These are phyloP conservation scores for Callipepla californica DNA, from an alignment of 2,113 vertebrate genomes.

Conservation along the genomic window DNA sequence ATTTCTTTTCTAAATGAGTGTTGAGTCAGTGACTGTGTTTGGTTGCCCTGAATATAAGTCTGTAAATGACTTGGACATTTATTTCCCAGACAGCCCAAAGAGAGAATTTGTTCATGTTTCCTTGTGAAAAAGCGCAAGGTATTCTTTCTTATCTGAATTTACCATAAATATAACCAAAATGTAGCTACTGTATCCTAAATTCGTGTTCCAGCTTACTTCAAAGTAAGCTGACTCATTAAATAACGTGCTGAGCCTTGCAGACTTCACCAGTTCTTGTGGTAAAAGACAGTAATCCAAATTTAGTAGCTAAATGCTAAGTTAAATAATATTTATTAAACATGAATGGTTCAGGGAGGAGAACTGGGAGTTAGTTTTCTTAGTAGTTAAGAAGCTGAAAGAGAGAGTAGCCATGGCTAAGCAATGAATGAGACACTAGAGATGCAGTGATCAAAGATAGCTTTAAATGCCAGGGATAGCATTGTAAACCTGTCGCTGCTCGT, in stretches of 20 bases:
- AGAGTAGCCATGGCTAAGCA: background rate
- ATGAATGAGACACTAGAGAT: background rate
- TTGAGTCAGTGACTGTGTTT: background rate
- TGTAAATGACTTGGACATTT: background rate
- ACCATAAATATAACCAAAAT: background rate
- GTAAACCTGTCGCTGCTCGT: background rate
- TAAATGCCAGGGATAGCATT: background rate
- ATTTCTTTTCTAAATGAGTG: background rate
- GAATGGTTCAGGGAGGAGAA: background rate
- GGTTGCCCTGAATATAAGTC: background rate
- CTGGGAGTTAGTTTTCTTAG: background rate
- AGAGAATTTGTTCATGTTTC: background rate
- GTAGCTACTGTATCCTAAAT: background rate
- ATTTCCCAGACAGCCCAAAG: background rate
- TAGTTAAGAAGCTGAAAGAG: slow-evolving; percentile 34
- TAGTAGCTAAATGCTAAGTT: background rate
- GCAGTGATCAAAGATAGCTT: background rate
- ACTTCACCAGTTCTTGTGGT: background rate
- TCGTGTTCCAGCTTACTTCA: background rate
- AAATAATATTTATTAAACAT: background rate
- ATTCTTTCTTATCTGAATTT: background rate
- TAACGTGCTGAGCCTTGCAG: background rate
- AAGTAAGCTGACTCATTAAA: background rate
- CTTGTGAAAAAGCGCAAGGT: background rate
- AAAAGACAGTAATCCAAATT: background rate